Conservation (phyloP, 2,113 vertebrate genomes). For the Microtus ochrogaster region DNA sequence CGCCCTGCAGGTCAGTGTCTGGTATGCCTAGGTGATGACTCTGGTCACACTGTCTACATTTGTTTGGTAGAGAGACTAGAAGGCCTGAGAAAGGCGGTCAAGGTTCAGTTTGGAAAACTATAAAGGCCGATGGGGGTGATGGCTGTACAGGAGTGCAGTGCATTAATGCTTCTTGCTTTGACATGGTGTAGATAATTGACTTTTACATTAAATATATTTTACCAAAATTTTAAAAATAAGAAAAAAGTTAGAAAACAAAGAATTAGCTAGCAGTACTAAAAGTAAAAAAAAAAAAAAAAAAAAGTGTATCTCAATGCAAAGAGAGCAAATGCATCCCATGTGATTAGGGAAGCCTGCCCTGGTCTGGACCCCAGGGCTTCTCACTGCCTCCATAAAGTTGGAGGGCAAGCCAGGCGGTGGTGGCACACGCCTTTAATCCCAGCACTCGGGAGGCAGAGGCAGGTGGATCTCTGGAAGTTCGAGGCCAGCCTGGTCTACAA, state of each 20-base stretch:
- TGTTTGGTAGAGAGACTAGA: no score
- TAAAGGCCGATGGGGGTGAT: neutral
- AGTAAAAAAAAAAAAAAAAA: neutral
- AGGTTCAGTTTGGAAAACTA: neutral
- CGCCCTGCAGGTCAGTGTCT: rapidly evolving
- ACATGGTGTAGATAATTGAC: no score
- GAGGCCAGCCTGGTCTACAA: no score
- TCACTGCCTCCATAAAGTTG: no score
- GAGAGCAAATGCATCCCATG: no score
- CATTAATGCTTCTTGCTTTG: neutral
- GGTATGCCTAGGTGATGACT: rapidly evolving
- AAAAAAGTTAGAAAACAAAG: neutral
- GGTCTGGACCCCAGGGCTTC: no score
- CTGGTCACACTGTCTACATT: neutral
- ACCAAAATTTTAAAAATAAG: neutral
- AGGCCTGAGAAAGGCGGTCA: neutral
- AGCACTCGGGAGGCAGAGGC: no score
- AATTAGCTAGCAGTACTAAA: neutral
- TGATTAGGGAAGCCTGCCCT: neutral
- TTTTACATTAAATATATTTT: neutral
- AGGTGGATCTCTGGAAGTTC: no score
- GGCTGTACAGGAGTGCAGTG: neutral
- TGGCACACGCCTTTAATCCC: no score
- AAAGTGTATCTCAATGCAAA: neutral
- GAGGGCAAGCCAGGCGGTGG: no score